Percentiles rank a stretch among this genome's conserved stretches.
Conservation (phyloP, 1,140 invertebrate species). For the Drosophila mayri region DNA sequence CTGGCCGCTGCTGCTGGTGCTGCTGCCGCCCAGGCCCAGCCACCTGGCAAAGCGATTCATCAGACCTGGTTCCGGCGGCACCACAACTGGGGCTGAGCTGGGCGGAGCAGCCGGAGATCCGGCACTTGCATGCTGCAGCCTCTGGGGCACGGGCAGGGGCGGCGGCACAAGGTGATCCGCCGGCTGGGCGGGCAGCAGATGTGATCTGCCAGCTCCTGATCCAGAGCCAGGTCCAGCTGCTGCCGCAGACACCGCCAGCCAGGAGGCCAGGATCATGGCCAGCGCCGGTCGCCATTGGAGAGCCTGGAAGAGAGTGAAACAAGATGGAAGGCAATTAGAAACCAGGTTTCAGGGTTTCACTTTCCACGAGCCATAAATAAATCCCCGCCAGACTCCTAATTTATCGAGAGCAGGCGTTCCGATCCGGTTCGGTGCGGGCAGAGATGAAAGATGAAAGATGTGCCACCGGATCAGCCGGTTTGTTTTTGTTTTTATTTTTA, state of each 20-base stretch:
- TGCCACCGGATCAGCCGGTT: slow-evolving; percentile 29
- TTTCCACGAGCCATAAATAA: slow-evolving; percentile 58
- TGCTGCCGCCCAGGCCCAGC: slow-evolving; percentile 74
- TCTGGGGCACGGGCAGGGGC: slow-evolving; percentile 56
- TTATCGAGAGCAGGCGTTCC: slow-evolving; percentile 55
- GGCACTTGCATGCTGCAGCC: slow-evolving; percentile 46
- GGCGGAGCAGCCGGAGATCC: slow-evolving; percentile 15
- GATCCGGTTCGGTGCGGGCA: slow-evolving; percentile 58
- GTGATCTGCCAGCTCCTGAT: not conserved
- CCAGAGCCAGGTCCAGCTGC: not conserved
- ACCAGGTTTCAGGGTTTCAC: slow-evolving; percentile 63
- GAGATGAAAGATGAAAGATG: slow-evolving; percentile 17
- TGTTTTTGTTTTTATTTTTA: not conserved
- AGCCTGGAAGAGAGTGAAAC: slow-evolving; percentile 39
- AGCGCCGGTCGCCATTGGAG: slow-evolving; percentile 27
- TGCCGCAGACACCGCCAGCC: slow-evolving; percentile 14
- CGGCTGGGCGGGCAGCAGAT: slow-evolving; percentile 52
- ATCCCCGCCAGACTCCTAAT: slow-evolving; percentile 46
- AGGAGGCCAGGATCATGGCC: slow-evolving; percentile 22
- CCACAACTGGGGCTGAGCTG: not conserved
- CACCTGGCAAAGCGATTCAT: slow-evolving; percentile 80
- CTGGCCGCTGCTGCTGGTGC: slow-evolving; percentile 18
- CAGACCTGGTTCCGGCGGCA: slow-evolving; percentile 49
- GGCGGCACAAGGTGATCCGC: slow-evolving; percentile 77
- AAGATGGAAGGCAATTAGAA: slow-evolving; percentile 13